Conservation (phyloP, 2,113 vertebrate species). For the Seriola aureovittata region DNA sequence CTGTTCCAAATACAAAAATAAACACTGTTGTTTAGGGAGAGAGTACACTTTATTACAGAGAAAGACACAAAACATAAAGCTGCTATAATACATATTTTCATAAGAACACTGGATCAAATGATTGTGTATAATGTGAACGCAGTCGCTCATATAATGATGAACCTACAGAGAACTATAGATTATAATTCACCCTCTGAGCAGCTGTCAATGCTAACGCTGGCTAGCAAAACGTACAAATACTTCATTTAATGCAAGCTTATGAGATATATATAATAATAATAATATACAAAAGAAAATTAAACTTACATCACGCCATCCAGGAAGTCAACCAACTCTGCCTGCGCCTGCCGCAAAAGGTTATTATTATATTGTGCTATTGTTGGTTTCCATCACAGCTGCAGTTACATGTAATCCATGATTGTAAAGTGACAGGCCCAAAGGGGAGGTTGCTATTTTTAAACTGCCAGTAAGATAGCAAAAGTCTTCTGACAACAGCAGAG, state of each 20-base stretch:
- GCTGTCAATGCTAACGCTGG: too few species aligned
- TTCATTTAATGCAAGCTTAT: too few species aligned
- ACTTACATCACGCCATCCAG: background rate
- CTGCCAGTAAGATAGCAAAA: conserved; percentile 71
- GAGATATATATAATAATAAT: too few species aligned
- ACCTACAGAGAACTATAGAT: background rate
- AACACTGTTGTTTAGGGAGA: background rate
- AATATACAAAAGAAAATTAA: background rate
- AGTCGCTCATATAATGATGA: background rate
- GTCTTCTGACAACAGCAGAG: conserved; percentile 34
- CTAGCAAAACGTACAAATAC: too few species aligned
- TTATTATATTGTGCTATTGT: conserved; percentile 32
- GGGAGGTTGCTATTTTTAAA: conserved; percentile 72
- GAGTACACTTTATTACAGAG: too few species aligned
- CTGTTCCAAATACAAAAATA: background rate
- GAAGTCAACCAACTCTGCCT: background rate
- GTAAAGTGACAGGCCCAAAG: conserved; percentile 8
- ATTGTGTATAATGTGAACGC: background rate
- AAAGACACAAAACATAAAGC: background rate
- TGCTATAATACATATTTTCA: background rate
- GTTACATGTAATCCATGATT: conserved; percentile 15
- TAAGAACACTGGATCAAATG: too few species aligned
- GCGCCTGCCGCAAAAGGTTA: conserved; percentile 15
- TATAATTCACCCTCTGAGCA: too few species aligned
- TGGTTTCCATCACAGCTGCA: conserved; percentile 56